phyloP scores from a whole-genome alignment of 2,797 vertebrate genomes.

The Liparis tanakae region DNA sequence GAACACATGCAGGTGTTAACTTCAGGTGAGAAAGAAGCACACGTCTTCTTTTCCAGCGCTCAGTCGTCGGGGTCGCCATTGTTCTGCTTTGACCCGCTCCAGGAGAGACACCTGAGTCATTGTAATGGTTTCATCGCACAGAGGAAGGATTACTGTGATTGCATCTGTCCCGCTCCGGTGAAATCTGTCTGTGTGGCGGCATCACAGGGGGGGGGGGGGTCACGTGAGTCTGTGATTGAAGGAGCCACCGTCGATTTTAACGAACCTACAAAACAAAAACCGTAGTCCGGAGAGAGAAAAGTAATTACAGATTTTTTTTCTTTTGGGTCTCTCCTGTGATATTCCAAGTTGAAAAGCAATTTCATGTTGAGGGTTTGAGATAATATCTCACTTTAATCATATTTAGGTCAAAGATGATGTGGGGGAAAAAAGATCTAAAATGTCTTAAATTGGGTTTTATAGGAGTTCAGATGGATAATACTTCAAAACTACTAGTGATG shows the following conservation, averaged over 20 bases:
- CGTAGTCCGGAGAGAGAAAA: slow-evolving; percentile 2
- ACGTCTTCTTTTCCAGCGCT: slow-evolving; percentile 54
- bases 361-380: slow-evolving; percentile 26
- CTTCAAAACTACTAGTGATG: background rate
- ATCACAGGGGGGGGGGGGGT: slow-evolving; percentile 29
- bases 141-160: slow-evolving; percentile 60
- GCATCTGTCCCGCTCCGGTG: slow-evolving; percentile 57
- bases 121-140: slow-evolving; percentile 63
- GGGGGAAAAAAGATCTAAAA: background rate
- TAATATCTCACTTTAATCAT: slow-evolving; percentile 33
- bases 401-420: slow-evolving; percentile 26
- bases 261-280: slow-evolving; percentile 34
- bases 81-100: slow-evolving; percentile 55
- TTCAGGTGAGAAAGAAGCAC: slow-evolving; percentile 45
- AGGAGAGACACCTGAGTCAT: slow-evolving; percentile 66
- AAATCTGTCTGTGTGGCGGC: slow-evolving; percentile 53
- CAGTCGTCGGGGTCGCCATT: slow-evolving; percentile 46
- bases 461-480: slow-evolving; percentile 4
- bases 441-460: slow-evolving; percentile 9
- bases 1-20: slow-evolving; percentile 43
- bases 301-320: slow-evolving; percentile 29
- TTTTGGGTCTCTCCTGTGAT: slow-evolving; percentile 5
- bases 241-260: slow-evolving; percentile 36
- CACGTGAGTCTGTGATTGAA: slow-evolving; percentile 41
- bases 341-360: slow-evolving; percentile 37